Percentiles rank a stretch among this genome's conserved stretches.
Conservation (phyloP, 1,140 invertebrate species). For the Platyura marginata region DNA sequence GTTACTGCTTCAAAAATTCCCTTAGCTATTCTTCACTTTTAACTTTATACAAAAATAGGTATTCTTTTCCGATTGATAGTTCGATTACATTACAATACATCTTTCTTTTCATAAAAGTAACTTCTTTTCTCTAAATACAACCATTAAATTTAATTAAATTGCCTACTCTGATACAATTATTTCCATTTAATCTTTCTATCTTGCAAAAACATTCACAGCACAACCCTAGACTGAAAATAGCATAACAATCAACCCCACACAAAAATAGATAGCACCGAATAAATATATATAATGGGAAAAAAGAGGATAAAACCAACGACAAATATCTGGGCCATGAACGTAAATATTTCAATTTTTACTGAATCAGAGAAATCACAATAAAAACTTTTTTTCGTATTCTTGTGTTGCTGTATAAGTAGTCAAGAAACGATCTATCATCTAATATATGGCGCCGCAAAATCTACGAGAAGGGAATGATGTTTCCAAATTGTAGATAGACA, state of each 20-base stretch:
- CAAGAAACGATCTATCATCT: background rate
- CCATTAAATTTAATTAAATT: background rate
- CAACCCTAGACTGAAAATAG: background rate
- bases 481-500: background rate
- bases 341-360: background rate
- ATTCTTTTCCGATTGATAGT: too few relatives aligned
- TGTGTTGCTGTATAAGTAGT: background rate
- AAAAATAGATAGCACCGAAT: too few relatives aligned
- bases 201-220: background rate
- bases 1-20: too few relatives aligned
- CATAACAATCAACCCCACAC: background rate
- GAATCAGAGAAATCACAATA: background rate
- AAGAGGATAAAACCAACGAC: background rate
- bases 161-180: background rate
- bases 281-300: too few relatives aligned
- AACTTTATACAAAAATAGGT: too few relatives aligned
- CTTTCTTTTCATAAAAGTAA: too few relatives aligned
- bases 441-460: background rate
- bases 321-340: background rate
- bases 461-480: background rate
- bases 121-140: background rate
- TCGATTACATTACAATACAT: too few relatives aligned
- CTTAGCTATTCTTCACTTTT: too few relatives aligned
- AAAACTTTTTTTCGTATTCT: background rate
- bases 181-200: background rate